Evolutionary conservation across 2,888 invertebrate genomes (phyloP), one percentile per base, ranked within the genome.

Genomic region (Fragum sueziense): DNA sequence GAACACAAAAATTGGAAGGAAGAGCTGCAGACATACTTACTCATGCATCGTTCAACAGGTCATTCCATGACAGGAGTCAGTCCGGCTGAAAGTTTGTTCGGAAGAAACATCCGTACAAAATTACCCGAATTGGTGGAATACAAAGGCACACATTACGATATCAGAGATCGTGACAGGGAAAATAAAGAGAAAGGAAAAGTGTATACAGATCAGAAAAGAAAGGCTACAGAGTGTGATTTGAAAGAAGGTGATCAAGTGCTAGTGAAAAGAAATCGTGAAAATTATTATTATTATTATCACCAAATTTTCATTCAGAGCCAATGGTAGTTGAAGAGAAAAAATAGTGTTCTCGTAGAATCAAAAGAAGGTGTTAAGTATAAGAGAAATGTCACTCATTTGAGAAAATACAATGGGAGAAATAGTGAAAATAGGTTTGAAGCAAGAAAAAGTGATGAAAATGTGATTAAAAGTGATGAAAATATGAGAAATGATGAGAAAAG

Each of bases 41-140:
- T 83, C 0, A 76, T 79, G 4, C 81, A 86, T 70, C 14, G 80
- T 1, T 67, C 73, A 22, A 84, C 74, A 70, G 85, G 79, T 72
- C 86, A 86, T 25, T 52, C 22, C 27, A 70, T 76, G 34, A 82
- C 82, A 25, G 80, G 82, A 27, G 71, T 71, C 0, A 31, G n/a
- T 11, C 81, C 85, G 7, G 72, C 82, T 4, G 77, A 82, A 29
- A 41, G 79, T 25, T 62, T 84, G 82, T 84, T 73, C 54, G 61
- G 76, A 27, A 70, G 82, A n/a, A 77, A 74, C 57, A 34, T 86
- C 7, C n/a, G 80, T 11, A 76, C 84, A 1, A 82, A 80, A 61
- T 62, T 82, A 27, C 84, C 86, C 1, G 34, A 80, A 62, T n/a
- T 76, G n/a, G 34, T 37, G 52, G 52, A 65, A n/a, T 17, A 17